Evolutionary conservation across 2,797 vertebrate species (phyloP), one percentile per base, ranked within the genome.

Genomic region (Mastacembelus armatus): DNA sequence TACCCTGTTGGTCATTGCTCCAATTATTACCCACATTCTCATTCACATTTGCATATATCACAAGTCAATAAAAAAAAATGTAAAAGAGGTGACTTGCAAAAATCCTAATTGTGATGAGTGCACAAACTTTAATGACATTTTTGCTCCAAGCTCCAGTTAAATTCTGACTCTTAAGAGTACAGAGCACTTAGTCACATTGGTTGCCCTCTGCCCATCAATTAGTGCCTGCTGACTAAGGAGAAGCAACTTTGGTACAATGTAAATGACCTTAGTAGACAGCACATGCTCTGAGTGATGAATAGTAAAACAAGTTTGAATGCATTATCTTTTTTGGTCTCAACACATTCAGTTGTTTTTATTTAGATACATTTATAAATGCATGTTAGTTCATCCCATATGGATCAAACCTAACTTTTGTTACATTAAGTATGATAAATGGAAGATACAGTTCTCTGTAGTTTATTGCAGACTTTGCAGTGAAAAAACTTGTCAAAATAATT

Each of bases 201-300:
- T 24, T 84, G 78, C 66, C 81, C 84, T 84, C 74, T 77, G 75
- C 51, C 49, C 68, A 66, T 71, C 79, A 84, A 75, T 77, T 74
- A 81, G 74, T 43, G 27, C 14, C n/a, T 77, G 82, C 76, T 85
- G 75, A 83, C 63, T 77, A 67, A 84, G 55, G 36, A 22, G 36
- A 67, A 59, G 43, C 48, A 71, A 42, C 24, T 66, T 67, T 47
- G 32, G 42, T 70, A 65, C 11, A 54, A 16, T 65, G 36, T 44
- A 27, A 62, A 55, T 73, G 70, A 73, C 78, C 71, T 81, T 35
- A 77, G 43, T 26, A 30, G 21, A 57, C n/a, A 66, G 45, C 39
- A 40, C 54, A 56, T 32, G 35, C 52, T 66, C 68, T 74, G 54
- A 55, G n/a, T 15, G 10, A 73, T 35, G 40, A 55, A 62, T 61